Evolutionary conservation across 2,888 invertebrate species (phyloP).

Genomic region (Rhodophaea formosa): DNA sequence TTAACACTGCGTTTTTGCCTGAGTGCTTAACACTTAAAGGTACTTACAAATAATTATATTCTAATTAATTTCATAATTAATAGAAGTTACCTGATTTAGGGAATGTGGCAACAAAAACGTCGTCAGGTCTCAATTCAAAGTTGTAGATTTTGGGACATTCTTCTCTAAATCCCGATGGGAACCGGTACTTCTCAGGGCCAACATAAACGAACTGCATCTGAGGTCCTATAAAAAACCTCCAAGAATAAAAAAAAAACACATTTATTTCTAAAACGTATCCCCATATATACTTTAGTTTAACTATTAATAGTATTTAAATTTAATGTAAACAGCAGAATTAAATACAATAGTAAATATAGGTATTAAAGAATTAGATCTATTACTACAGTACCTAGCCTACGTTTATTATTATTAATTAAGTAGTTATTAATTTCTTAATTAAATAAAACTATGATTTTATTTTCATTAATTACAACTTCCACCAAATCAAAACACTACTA

Average conservation of each 20-base stretch:
- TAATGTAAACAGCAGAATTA: too few relatives aligned
- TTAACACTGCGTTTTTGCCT: too few relatives aligned
- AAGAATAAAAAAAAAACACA: not conserved
- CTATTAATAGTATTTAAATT: too few relatives aligned
- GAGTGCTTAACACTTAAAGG: too few relatives aligned
- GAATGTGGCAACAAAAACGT: constrained; percentile 50
- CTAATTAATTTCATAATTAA: not conserved
- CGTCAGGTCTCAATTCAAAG: constrained; percentile 46
- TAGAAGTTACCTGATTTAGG: constrained; percentile 47
- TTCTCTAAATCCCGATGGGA: not conserved
- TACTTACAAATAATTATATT: not conserved
- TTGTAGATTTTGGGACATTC: constrained; percentile 45
- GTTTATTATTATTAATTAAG: too few relatives aligned
- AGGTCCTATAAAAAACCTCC: not conserved
- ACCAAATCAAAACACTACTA: too few relatives aligned
- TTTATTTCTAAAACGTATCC: not conserved
- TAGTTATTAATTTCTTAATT: too few relatives aligned
- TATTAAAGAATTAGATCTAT: too few relatives aligned
- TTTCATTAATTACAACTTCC: too few relatives aligned
- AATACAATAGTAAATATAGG: too few relatives aligned
- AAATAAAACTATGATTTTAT: too few relatives aligned
- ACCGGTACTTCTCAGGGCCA: not conserved
- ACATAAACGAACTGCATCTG: not conserved
- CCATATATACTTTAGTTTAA: not conserved
- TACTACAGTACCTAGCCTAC: too few relatives aligned